A percentile compares a stretch with the other conserved stretches of the same genome.
These are phyloP conservation scores for Xenops minutus DNA, from an alignment of 2,797 vertebrate species.

Conservation along the genomic window DNA sequence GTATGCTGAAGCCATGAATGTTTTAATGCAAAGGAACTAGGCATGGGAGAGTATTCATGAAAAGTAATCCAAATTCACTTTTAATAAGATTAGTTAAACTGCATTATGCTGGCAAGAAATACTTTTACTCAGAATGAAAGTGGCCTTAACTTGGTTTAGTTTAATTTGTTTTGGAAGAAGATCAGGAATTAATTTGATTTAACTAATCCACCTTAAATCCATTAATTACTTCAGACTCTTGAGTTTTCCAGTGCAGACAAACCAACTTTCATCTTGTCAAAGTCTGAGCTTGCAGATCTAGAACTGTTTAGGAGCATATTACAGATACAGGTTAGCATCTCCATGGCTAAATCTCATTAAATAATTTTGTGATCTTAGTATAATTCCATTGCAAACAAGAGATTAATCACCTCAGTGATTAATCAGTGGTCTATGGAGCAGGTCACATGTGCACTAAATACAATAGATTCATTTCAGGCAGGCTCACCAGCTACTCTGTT, in stretches of 20 bases:
- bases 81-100: conserved; percentile 46
- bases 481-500: neutral
- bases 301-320: neutral
- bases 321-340: neutral
- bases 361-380: neutral
- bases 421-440: neutral
- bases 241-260: neutral
- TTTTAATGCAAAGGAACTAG: neutral
- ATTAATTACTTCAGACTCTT: conserved; percentile 35
- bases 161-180: conserved; percentile 52
- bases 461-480: neutral
- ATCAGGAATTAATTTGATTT: conserved; percentile 53
- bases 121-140: conserved; percentile 31
- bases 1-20: neutral
- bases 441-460: neutral
- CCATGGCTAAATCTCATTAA: neutral
- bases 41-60: neutral
- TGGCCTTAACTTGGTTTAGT: conserved; percentile 33
- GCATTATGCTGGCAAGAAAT: conserved; percentile 15
- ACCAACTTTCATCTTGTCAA: neutral
- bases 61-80: conserved; percentile 15
- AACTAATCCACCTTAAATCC: conserved; percentile 37
- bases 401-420: neutral
- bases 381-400: neutral
- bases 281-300: neutral